A percentile compares a stretch with the other conserved stretches of the same genome.
Evolutionary conservation across 2,888 invertebrate genomes (phyloP).

Genomic region (Hemaris fuciformis): DNA sequence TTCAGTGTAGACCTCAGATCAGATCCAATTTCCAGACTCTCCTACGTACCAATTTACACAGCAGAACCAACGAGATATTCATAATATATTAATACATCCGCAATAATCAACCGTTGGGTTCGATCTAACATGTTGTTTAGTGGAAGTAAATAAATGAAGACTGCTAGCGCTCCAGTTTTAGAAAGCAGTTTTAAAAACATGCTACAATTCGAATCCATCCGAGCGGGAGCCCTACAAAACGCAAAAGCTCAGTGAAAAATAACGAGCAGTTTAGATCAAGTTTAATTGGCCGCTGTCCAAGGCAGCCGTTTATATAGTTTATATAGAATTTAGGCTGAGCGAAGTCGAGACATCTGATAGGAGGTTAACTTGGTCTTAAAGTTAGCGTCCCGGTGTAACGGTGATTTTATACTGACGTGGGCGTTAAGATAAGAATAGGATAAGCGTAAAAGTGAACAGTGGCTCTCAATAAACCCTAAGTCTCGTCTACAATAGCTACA

Average conservation of each 20-base stretch:
- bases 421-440: constrained; percentile 31
- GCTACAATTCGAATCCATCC: constrained; percentile 25
- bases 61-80: too few relatives aligned
- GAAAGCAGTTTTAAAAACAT: constrained; percentile 47
- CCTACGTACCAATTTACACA: too few relatives aligned
- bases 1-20: too few relatives aligned
- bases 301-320: constrained; percentile 27
- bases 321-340: constrained; percentile 27
- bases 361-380: constrained; percentile 37
- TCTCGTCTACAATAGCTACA: background rate
- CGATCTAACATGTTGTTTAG: constrained; percentile 13
- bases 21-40: too few relatives aligned
- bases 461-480: background rate
- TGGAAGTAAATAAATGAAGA: constrained; percentile 49
- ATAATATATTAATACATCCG: background rate
- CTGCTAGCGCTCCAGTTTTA: constrained; percentile 46
- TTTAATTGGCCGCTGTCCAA: constrained; percentile 26
- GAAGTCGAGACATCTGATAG: constrained; percentile 44
- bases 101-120: background rate
- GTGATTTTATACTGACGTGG: constrained; percentile 23
- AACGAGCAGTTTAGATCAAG: constrained; percentile 20
- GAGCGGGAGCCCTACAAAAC: constrained; percentile 27
- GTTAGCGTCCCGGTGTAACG: constrained; percentile 27
- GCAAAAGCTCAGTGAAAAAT: constrained; percentile 12
- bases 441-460: constrained; percentile 10